Evolutionary conservation across 2,888 invertebrate species (phyloP), one percentile per base, ranked within the genome.

Genomic region (Coronaproctus castanopsis): DNA sequence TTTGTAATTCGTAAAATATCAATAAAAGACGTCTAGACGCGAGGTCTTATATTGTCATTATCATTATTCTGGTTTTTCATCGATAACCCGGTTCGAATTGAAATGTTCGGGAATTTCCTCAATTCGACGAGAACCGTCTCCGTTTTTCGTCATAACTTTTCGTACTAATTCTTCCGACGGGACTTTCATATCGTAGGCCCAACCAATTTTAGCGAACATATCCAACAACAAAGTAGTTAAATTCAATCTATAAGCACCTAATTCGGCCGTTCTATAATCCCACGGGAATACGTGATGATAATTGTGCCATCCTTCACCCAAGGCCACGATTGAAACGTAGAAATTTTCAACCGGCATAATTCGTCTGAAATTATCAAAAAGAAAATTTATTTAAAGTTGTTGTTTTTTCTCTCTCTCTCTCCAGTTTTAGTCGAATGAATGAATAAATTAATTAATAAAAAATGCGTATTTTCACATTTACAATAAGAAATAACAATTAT

Each of bases 281-380:
- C 85, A 86, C 0, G 89, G 88, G 72, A 89, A 89, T 21, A 83
- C 82, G 71, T 89, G 89, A 67, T 89, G 89, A 71, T 87, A 89
- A 74, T 89, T 89, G 71, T 89, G 88, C 83, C 86, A 88, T 14
- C 88, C 89, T 69, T 87, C 58, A 20, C 61, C 55, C 19, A 61
- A 75, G 0, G 87, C 81, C 20, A 81, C 68, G 0, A 85, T 67
- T 0, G 88, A 80, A 0, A 91, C 89, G 1, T 76, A 73, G 64
- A 78, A 76, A 70, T 87, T 90, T 72, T 92, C 84, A 0, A 79
- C 75, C 0, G 92, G 89, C 70, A 80, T 83, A 67, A 92, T 84
- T 69, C 76, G 74, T 66, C 88, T 85, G 72, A 53, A 57, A 52
- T 24, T 2, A 14, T 8, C 3, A n/a, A n/a, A n/a, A n/a, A n/a